Evolutionary conservation across 2,888 invertebrate genomes (phyloP).

Genomic region (Eumacrocentrus americanus): DNA sequence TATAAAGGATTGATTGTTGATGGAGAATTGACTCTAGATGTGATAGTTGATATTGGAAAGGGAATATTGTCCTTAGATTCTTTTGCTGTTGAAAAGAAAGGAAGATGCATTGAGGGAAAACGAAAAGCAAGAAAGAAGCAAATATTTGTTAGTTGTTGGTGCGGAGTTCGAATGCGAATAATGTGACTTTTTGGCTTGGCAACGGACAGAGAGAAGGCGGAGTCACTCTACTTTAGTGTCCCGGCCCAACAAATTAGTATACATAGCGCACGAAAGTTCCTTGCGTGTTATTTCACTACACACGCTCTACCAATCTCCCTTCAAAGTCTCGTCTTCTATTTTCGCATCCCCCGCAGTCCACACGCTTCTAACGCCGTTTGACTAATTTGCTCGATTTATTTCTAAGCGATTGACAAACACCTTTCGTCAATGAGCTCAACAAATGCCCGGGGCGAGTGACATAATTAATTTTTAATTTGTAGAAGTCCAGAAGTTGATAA

Average conservation of each 20-base stretch:
- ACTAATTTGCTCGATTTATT: conserved; percentile 40
- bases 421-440: too few relatives aligned
- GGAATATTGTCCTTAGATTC: too few relatives aligned
- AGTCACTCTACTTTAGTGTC: conserved; percentile 33
- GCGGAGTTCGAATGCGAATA: conserved; percentile 33
- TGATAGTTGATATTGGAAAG: too few relatives aligned
- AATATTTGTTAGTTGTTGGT: background rate
- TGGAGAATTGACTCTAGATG: background rate
- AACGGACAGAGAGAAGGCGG: conserved; percentile 39
- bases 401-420: too few relatives aligned
- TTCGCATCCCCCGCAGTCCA: conserved; percentile 35
- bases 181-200: conserved; percentile 42
- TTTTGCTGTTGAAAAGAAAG: too few relatives aligned
- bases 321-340: conserved; percentile 22
- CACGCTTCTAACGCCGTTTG: conserved; percentile 31
- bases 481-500: background rate
- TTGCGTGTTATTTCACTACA: conserved; percentile 26
- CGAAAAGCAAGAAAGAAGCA: background rate
- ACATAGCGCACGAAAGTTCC: conserved; percentile 37
- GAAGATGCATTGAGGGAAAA: too few relatives aligned
- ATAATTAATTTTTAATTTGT: conserved; percentile 17
- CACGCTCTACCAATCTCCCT: conserved; percentile 12
- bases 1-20: too few relatives aligned
- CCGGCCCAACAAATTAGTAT: conserved; percentile 46
- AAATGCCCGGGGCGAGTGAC: background rate